These are phyloP conservation scores for Caenorhabditis zanzibari DNA, from an alignment of 2,888 invertebrate species.

Conservation along the genomic window DNA sequence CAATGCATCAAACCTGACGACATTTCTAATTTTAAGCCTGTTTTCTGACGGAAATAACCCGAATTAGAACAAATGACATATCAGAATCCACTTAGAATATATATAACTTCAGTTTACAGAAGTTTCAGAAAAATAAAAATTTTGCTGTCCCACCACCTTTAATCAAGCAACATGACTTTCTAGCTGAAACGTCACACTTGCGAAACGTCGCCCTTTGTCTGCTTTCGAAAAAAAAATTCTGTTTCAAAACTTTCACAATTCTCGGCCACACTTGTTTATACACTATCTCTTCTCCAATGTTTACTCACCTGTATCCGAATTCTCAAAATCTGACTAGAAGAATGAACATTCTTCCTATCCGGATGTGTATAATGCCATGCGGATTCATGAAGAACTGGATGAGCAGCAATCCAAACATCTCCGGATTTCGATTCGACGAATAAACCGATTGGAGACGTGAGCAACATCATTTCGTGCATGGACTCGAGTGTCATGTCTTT, in stretches of 20 bases:
- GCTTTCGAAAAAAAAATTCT: background rate
- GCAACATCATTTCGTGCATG: constrained; percentile 74
- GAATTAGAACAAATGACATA: too few relatives aligned
- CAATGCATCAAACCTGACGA: too few relatives aligned
- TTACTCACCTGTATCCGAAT: constrained; percentile 77
- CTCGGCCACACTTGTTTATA: too few relatives aligned
- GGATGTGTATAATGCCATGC: constrained; percentile 54
- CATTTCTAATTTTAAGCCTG: too few relatives aligned
- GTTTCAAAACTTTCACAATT: constrained; percentile 14
- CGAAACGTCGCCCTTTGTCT: too few relatives aligned
- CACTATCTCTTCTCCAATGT: background rate
- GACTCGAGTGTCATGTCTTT: constrained; percentile 72
- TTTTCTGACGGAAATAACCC: too few relatives aligned
- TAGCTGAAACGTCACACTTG: too few relatives aligned
- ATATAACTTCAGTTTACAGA: too few relatives aligned
- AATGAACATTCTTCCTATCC: constrained; percentile 44
- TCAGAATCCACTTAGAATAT: too few relatives aligned
- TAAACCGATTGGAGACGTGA: constrained; percentile 74
- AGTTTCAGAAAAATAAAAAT: too few relatives aligned
- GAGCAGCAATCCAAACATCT: constrained; percentile 72
- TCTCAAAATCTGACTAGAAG: constrained; percentile 75
- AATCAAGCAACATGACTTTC: too few relatives aligned
- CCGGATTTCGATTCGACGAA: constrained; percentile 71
- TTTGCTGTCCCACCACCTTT: too few relatives aligned
- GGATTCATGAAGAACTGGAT: constrained; percentile 75